Evolutionary conservation across 2,888 invertebrate species (phyloP), one percentile per base, ranked within the genome.

Genomic region (Eustalomyia histrio): DNA sequence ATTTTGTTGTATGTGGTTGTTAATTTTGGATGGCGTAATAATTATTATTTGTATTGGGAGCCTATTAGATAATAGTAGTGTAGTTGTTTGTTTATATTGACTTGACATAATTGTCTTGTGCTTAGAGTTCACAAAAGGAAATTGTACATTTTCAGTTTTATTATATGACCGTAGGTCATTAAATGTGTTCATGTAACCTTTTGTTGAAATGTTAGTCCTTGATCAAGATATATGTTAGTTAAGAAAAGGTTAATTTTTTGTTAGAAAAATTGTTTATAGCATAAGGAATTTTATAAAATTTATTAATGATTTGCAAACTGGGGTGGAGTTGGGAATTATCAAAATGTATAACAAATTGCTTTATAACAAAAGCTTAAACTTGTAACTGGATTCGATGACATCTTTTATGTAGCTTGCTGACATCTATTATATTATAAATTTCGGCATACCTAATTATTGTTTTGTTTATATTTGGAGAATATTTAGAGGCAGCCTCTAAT

Each of bases 141-240:
- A 75, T 75, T 69, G 74, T 75, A 57, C 50, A 73, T 75, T 75
- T 69, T 43, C n/a, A 52, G 67, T 67, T 76, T 67, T 39, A 10
- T 81, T 74, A 71, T 78, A 78, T 81, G 81, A 81, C 81, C 81
- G 81, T 78, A 78, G 81, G 81, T 81, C 81, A 81, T 81, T 81
- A 73, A 68, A 73, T 80, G 33, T 80, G 76, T 68, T 64, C 80
- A 73, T 64, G 73, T 80, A 78, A 81, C 78, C 78, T 81, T 81
- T 79, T 76, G 39, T 4, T 53, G 61, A 69, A 74, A 71, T 74
- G 78, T 57, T 68, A 74, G 78, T 81, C 81, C 81, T 81, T 81
- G 81, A 81, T 81, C 55, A 74, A 65, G 43, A 57, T 78, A 69
- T 67, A n/a, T n/a, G n/a, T n/a, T n/a, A 74, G 61, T 58, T 29